phyloP scores from a whole-genome alignment of 2,888 invertebrate genomes.

The Lissonota sp. region DNA sequence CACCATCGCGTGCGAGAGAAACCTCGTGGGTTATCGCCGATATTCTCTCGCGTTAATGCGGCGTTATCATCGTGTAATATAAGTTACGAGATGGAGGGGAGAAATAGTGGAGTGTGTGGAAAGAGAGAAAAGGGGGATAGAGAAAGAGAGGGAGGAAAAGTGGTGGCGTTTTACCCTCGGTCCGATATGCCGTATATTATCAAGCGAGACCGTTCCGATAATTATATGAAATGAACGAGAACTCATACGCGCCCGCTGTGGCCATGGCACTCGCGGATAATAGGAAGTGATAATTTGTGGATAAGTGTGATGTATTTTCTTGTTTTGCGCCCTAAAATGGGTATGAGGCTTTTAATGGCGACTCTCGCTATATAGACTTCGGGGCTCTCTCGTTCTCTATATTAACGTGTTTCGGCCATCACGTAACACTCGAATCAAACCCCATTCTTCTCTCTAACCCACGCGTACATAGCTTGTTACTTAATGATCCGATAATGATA shows the following conservation, averaged over 20 bases:
- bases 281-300: slow-evolving; percentile 77
- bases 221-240: slow-evolving; percentile 79
- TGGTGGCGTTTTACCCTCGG: slow-evolving; percentile 14
- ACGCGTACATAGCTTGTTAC: too few relatives aligned
- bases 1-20: slow-evolving; percentile 32
- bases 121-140: slow-evolving; percentile 25
- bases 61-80: slow-evolving; percentile 69
- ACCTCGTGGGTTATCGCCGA: slow-evolving; percentile 51
- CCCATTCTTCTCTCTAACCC: too few relatives aligned
- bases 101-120: slow-evolving; percentile 19
- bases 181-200: slow-evolving; percentile 67
- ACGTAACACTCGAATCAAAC: not conserved
- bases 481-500: too few relatives aligned
- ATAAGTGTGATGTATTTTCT: slow-evolving; percentile 73
- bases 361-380: not conserved
- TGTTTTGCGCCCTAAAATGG: slow-evolving; percentile 57
- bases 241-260: slow-evolving; percentile 55
- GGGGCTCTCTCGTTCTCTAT: not conserved
- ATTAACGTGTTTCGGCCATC: not conserved
- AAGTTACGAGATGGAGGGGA: slow-evolving; percentile 65
- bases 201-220: slow-evolving; percentile 73
- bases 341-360: slow-evolving; percentile 39
- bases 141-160: slow-evolving; percentile 38
- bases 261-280: slow-evolving; percentile 65
- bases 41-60: slow-evolving; percentile 70